Conservation (phyloP, 2,113 vertebrate species). For the Lanius collurio region DNA sequence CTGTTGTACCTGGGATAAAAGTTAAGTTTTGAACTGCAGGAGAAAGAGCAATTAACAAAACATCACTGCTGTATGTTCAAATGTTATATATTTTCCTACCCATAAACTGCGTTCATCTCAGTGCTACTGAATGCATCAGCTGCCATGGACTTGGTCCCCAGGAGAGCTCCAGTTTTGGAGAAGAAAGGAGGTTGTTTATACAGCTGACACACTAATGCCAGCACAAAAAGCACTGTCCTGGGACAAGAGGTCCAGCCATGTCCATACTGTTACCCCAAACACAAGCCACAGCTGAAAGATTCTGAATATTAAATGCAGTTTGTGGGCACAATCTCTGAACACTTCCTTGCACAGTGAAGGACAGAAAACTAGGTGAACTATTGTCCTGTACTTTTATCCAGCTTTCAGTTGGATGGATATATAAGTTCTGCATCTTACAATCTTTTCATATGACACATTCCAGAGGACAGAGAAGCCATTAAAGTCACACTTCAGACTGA, state of each 20-base stretch:
- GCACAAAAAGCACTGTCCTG: background rate
- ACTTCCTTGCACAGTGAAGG: background rate
- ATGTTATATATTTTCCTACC: background rate
- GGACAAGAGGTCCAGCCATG: rapidly evolving
- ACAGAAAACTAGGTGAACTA: background rate
- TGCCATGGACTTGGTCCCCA: too few species aligned
- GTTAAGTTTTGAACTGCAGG: background rate
- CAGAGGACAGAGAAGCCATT: background rate
- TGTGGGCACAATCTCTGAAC: rapidly evolving
- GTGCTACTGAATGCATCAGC: background rate
- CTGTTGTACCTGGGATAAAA: background rate
- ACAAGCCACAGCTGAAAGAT: rapidly evolving
- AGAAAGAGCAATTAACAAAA: background rate
- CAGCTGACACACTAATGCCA: background rate
- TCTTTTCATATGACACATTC: background rate
- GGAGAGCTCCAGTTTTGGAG: background rate
- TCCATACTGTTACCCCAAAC: background rate
- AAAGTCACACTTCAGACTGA: background rate
- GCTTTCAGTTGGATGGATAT: background rate
- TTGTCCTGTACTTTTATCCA: background rate
- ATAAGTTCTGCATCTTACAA: background rate
- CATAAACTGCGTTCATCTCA: background rate
- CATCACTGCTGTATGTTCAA: background rate
- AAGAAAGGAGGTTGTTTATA: background rate
- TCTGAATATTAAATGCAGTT: background rate